Percentiles rank a stretch among this genome's conserved stretches.
phyloP scores from a whole-genome alignment of 2,888 invertebrate species.

The Platycnemis pennipes region DNA sequence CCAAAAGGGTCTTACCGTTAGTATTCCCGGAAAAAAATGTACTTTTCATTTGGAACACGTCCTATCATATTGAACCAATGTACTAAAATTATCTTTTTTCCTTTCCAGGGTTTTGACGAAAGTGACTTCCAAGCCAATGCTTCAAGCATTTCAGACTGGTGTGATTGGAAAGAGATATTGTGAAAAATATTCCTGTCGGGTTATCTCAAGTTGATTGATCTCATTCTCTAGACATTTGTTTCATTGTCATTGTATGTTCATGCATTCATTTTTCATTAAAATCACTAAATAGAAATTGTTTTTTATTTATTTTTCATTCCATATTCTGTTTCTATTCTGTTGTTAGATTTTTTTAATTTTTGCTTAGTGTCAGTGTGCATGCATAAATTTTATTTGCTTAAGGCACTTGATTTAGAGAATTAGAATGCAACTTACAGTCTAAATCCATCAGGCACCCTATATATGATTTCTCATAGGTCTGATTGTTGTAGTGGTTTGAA shows the following conservation, averaged over 20 bases:
- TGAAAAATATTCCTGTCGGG: constrained; percentile 21
- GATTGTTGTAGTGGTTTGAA: no score
- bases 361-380: no score
- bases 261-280: neutral
- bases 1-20: constrained; percentile 14
- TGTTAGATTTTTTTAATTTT: no score
- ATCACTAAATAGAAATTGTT: neutral
- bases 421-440: no score
- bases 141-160: neutral
- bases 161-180: neutral
- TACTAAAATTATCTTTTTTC: neutral
- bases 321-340: no score
- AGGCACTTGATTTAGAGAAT: no score
- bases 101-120: neutral
- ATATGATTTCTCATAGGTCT: no score
- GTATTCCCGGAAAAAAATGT: neutral
- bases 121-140: neutral
- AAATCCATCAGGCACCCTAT: no score
- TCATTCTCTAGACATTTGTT: neutral
- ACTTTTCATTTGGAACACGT: no score
- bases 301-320: neutral
- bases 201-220: neutral
- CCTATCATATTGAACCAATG: neutral
- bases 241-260: neutral
- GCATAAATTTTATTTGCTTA: no score